phyloP scores from a whole-genome alignment of 2,113 vertebrate genomes.

The Pteronura brasiliensis region DNA sequence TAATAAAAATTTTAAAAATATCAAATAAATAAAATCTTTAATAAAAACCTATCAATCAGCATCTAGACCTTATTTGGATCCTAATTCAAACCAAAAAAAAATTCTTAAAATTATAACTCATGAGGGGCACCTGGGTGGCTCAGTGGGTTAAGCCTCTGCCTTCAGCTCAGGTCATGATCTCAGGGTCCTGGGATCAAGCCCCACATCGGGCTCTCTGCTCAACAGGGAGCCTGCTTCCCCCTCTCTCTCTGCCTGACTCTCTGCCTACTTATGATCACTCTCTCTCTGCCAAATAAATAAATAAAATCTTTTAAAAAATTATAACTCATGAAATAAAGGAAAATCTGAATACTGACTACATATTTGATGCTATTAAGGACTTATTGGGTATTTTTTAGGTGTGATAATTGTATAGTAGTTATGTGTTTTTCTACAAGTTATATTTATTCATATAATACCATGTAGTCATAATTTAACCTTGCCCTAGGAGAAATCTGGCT shows the following conservation, averaged over 20 bases:
- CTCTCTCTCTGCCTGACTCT: too few relatives aligned
- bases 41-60: not conserved
- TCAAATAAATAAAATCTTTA: not conserved
- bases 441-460: not conserved
- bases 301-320: not conserved
- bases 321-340: not conserved
- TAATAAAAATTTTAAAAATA: too few relatives aligned
- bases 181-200: too few relatives aligned
- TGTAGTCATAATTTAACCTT: not conserved
- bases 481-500: not conserved
- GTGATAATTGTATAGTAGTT: not conserved
- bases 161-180: too few relatives aligned
- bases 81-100: not conserved
- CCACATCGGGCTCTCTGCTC: too few relatives aligned
- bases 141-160: too few relatives aligned
- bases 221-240: too few relatives aligned
- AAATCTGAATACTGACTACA: not conserved
- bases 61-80: not conserved
- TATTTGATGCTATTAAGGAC: not conserved
- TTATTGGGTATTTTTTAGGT: not conserved
- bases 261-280: too few relatives aligned
- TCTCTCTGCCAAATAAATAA: too few relatives aligned
- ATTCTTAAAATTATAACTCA: not conserved
- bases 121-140: not conserved
- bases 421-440: not conserved